Percentiles rank a stretch among this genome's conserved stretches.
Evolutionary conservation across 1,140 invertebrate species (phyloP).

Genomic region (Drosophila baimaii): DNA sequence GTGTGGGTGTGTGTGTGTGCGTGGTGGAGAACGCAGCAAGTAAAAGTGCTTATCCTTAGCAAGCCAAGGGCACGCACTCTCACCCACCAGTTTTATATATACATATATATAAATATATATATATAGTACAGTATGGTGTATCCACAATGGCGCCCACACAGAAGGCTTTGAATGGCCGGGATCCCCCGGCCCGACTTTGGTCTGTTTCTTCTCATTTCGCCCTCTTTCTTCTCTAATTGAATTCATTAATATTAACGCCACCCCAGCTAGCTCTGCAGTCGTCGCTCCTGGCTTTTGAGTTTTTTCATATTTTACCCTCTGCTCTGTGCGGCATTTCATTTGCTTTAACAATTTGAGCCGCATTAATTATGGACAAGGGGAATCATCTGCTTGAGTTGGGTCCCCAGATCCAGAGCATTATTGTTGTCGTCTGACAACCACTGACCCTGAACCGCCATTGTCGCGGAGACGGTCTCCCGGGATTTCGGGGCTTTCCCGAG

Average conservation of each 20-base stretch:
- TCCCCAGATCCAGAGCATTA: slow-evolving; percentile 8
- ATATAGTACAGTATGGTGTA: not conserved
- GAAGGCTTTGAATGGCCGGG: slow-evolving; percentile 12
- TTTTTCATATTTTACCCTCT: slow-evolving; percentile 26
- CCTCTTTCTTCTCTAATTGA: slow-evolving; percentile 44
- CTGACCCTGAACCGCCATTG: slow-evolving; percentile 45
- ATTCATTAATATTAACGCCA: slow-evolving; percentile 62
- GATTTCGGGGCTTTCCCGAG: slow-evolving; percentile 8
- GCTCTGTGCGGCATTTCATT: slow-evolving; percentile 20
- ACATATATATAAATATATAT: slow-evolving; percentile 8
- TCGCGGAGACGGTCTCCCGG: slow-evolving; percentile 9
- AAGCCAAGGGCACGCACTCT: slow-evolving; percentile 64
- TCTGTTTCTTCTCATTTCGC: slow-evolving; percentile 13
- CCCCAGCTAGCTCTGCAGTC: slow-evolving; percentile 5
- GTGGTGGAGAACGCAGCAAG: slow-evolving; percentile 34
- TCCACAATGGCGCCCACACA: slow-evolving; percentile 25
- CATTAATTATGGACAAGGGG: slow-evolving; percentile 34
- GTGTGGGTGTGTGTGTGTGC: slow-evolving; percentile 7
- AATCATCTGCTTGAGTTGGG: slow-evolving; percentile 20
- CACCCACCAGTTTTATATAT: slow-evolving; percentile 14
- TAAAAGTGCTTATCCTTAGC: slow-evolving; percentile 62
- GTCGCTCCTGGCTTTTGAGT: slow-evolving; percentile 15
- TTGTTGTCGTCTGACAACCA: slow-evolving; percentile 28
- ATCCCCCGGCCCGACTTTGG: slow-evolving; percentile 4
- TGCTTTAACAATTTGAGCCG: slow-evolving; percentile 34